Base-by-base conservation (phyloP, 2,888 invertebrate genomes). In the Venusia cambrica region DNA sequence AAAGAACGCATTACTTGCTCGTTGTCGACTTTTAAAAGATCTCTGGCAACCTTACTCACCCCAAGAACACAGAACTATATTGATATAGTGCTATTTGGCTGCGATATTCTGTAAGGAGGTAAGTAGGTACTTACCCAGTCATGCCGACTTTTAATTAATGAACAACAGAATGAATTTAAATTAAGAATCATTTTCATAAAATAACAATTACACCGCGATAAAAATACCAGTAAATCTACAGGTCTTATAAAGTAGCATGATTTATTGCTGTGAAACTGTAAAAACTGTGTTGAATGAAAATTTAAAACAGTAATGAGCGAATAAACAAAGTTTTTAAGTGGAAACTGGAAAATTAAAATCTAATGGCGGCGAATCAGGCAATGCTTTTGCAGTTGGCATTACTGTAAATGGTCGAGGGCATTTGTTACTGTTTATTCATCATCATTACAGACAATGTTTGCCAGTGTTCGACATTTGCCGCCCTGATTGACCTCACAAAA, bases 261-360 rank as follows among this genome's bases (percentile, higher is more conserved):
- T 45, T 48, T 49, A 45, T 45, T 38, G 24, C 34, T 39, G 24
- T 39, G 38, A 36, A 18, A 28, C 41, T 35, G 38, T 35, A 41
- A 39, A 38, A 41, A 48, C 38, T 44, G 43, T 48, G 51, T 39
- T 48, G 38, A 48, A 51, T 51, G 45, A 41, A 45, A 43, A 48
- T 51, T 48, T 48, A 42, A 51, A 51, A 46, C 47, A 45, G 45
- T 48, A 48, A 45, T 34, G 35, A 48, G 38, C 37, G 40, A 44
- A 46, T 46, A 45, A 46, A 48, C 48, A 51, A 48, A 35, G 39
- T 34, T 42, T 51, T 44, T 29, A 44, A 48, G 44, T 48, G 39
- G 39, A 46, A 38, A 30, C 38, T 39, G 45, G 51, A 41, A 48
- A 39, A 46, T 48, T 39, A 42, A 46, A 48, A 39, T 38, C 34